Evolutionary conservation across 1,140 invertebrate species (phyloP), one percentile per base, ranked within the genome.

Genomic region (Meloidogyne exigua): DNA sequence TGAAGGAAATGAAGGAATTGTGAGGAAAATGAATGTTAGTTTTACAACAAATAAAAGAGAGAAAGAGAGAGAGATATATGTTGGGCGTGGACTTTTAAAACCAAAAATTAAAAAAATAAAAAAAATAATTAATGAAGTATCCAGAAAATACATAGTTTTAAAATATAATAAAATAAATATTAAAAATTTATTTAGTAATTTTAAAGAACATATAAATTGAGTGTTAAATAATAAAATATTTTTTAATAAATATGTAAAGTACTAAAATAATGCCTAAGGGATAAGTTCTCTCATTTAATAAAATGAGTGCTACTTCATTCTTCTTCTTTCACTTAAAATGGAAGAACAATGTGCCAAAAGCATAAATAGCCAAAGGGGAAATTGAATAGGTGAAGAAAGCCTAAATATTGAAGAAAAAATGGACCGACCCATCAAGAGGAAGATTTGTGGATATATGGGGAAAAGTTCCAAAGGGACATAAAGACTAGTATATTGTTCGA

Each of bases 291-390:
- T 15, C 13, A n/a, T n/a, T n/a, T n/a, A n/a, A 18, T 49, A 49
- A 49, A 44, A 44, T 13, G 15, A 49, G 7, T 57, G 49, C 49
- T 57, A 18, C 18, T 49, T 49, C 44, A 49, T 57, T n/a, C 5
- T 57, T 12, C 18, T 5, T n/a, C n/a, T n/a, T 12, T 57, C 7
- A 0, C 1, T 2, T n/a, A n/a, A 57, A 57, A 57, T n/a, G 9
- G 49, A 57, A 57, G 49, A 57, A 57, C 80, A 57, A 25, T 42
- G 32, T 26, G 71, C 28, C 32, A 83, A 64, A 57, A 76, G 12
- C 57, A 83, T n/a, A 26, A 67, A 63, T 23, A 49, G 44, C 66
- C 49, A 57, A 57, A 57, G 49, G 49, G 49, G 18, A 36, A 63
- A 62, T 72, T 12, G 32, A 42, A 26, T 62, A 72, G 32, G 44